Evolutionary conservation across 1,140 invertebrate genomes (phyloP).

Genomic region (Battus philenor): DNA sequence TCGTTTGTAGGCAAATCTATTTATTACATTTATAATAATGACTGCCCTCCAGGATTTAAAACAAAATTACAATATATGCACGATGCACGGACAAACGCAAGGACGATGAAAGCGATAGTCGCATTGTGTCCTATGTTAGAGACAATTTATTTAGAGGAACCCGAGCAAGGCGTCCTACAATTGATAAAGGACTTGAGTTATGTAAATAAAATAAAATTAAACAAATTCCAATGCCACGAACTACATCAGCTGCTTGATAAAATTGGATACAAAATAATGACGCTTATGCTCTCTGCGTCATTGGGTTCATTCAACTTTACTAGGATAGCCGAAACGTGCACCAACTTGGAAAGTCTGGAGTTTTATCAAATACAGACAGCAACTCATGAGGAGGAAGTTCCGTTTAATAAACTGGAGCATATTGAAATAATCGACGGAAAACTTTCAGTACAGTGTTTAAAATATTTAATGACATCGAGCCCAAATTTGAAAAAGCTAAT

Average conservation of each 20-base stretch:
- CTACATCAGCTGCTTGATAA: constrained; percentile 76
- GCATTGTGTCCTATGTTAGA: constrained; percentile 78
- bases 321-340: constrained; percentile 76
- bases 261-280: constrained; percentile 75
- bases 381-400: constrained; percentile 75
- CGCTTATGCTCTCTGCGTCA: constrained; percentile 79
- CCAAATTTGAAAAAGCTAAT: constrained; percentile 78
- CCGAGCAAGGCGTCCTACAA: constrained; percentile 74
- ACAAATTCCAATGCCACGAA: constrained; percentile 78
- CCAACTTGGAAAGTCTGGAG: constrained; percentile 77
- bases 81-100: constrained; percentile 76
- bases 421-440: constrained; percentile 80
- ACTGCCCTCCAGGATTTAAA: constrained; percentile 72
- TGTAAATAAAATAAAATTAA: constrained; percentile 78
- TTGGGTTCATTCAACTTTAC: constrained; percentile 77
- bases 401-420: constrained; percentile 78
- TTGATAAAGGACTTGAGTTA: constrained; percentile 71
- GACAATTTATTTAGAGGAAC: constrained; percentile 78
- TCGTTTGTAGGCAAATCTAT: constrained; percentile 79
- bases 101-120: constrained; percentile 76
- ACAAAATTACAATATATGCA: constrained; percentile 79
- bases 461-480: constrained; percentile 76
- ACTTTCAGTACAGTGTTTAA: constrained; percentile 74
- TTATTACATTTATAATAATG: constrained; percentile 72
- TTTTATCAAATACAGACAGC: constrained; percentile 79